These are phyloP conservation scores for Cygnus buccinator DNA, from an alignment of 2,113 vertebrate genomes.

Conservation along the genomic window DNA sequence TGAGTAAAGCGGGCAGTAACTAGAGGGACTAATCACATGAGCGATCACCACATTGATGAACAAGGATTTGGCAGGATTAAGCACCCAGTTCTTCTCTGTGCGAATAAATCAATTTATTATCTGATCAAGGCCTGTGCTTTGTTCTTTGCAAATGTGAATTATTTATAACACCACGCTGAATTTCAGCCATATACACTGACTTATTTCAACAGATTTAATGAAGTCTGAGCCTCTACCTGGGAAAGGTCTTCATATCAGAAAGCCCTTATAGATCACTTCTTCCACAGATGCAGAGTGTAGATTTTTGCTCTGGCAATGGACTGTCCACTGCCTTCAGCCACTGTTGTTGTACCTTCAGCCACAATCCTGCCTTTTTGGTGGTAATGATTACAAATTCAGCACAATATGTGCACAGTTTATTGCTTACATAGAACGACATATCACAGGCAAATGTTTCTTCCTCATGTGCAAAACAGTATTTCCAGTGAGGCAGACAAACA, in stretches of 20 bases:
- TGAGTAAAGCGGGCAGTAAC: background rate
- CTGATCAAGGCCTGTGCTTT: background rate
- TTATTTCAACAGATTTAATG: background rate
- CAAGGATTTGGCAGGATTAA: background rate
- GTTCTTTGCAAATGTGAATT: conserved; percentile 15
- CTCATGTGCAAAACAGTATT: background rate
- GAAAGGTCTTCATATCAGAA: background rate
- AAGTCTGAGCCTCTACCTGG: background rate
- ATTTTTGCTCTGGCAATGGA: background rate
- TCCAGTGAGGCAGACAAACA: background rate
- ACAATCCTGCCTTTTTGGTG: background rate
- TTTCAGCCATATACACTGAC: background rate
- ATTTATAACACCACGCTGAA: background rate
- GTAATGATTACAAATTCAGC: background rate
- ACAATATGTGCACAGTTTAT: background rate
- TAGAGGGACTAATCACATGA: background rate
- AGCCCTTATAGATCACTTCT: background rate
- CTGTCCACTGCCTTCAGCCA: background rate
- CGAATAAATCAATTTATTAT: background rate
- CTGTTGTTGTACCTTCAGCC: background rate
- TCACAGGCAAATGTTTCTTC: background rate
- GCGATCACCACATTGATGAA: background rate
- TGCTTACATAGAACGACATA: background rate
- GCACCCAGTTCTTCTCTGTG: background rate
- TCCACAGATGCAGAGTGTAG: background rate